Percentiles rank a stretch among this genome's conserved stretches.
Evolutionary conservation across 1,140 invertebrate genomes (phyloP).

Genomic region (Drosophila ercepeae): DNA sequence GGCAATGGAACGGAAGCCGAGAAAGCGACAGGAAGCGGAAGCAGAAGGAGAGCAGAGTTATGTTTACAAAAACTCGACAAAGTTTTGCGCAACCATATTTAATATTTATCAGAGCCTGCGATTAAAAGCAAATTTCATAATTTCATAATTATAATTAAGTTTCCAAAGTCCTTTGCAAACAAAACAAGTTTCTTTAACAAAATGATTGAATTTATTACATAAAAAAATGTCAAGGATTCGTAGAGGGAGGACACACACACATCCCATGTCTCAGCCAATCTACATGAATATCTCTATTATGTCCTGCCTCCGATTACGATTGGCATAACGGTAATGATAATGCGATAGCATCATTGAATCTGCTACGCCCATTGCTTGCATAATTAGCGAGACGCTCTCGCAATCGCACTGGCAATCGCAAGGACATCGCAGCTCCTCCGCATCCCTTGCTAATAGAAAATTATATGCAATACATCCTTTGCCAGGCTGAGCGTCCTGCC

Average conservation of each 20-base stretch:
- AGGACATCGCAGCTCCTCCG: neutral
- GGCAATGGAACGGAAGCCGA: neutral
- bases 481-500: neutral
- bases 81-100: slow-evolving; percentile 24
- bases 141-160: slow-evolving; percentile 1
- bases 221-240: neutral
- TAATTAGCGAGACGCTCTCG: slow-evolving; percentile 13
- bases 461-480: slow-evolving; percentile 39
- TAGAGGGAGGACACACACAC: neutral
- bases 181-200: neutral
- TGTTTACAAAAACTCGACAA: slow-evolving; percentile 22
- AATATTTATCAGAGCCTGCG: slow-evolving; percentile 24
- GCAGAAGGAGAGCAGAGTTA: slow-evolving; percentile 18
- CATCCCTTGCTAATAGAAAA: slow-evolving; percentile 39
- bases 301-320: slow-evolving; percentile 21
- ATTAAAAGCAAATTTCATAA: slow-evolving; percentile 19
- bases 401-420: neutral
- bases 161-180: neutral
- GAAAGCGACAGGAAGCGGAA: neutral
- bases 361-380: slow-evolving; percentile 25
- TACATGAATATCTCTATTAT: slow-evolving; percentile 10
- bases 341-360: slow-evolving; percentile 26
- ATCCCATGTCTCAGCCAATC: slow-evolving; percentile 1
- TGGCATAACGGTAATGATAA: slow-evolving; percentile 38
- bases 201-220: neutral